Evolutionary conservation across 2,113 vertebrate genomes (phyloP).

Genomic region (Hemichromis elongatus): DNA sequence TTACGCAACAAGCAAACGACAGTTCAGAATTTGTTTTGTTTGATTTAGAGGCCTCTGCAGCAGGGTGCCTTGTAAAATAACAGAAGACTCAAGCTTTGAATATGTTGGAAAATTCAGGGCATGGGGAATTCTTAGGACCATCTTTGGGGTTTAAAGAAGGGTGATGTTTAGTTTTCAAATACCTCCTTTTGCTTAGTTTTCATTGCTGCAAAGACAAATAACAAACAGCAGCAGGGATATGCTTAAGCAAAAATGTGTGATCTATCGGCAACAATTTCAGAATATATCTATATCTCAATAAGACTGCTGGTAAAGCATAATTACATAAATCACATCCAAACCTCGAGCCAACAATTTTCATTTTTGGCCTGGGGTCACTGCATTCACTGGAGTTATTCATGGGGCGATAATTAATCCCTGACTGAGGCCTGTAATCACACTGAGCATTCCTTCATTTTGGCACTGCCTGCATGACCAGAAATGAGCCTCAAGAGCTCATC

Average conservation of each 20-base stretch:
- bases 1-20: not conserved
- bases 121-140: not conserved
- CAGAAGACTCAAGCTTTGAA: not conserved
- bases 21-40: not conserved
- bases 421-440: not conserved
- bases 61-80: not conserved
- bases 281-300: not conserved
- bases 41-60: not conserved
- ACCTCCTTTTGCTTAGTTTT: not conserved
- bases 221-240: not conserved
- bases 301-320: not conserved
- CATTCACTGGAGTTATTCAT: constrained; percentile 6
- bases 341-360: not conserved
- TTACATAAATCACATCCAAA: not conserved
- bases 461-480: not conserved
- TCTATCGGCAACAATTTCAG: not conserved
- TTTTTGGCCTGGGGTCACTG: not conserved
- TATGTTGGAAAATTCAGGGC: not conserved
- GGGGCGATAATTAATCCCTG: not conserved
- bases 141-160: not conserved
- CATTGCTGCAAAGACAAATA: not conserved
- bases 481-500: not conserved
- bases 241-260: not conserved
- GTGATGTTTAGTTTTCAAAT: not conserved
- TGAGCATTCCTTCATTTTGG: constrained; percentile 24